Evolutionary conservation across 2,888 invertebrate genomes (phyloP).

Genomic region (Calameuta pallipes): DNA sequence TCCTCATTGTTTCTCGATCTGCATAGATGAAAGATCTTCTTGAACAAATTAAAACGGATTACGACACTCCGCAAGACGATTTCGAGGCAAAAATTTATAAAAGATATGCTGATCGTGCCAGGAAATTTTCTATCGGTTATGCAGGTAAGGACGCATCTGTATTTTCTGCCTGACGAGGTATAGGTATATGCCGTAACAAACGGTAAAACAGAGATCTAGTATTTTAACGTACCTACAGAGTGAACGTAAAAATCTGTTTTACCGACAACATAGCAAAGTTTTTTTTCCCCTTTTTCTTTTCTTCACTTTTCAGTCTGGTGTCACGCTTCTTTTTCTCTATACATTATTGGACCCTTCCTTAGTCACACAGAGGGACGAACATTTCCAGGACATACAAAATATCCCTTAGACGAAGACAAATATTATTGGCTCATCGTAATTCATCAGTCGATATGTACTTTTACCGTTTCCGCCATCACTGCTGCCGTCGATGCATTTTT

Average conservation of each 20-base stretch:
- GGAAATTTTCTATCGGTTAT: conserved; percentile 28
- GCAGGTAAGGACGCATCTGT: conserved; percentile 23
- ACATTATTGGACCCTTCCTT: too few relatives aligned
- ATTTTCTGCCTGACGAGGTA: too few relatives aligned
- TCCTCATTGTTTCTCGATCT: too few relatives aligned
- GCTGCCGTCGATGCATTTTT: conserved; percentile 14
- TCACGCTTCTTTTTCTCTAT: too few relatives aligned
- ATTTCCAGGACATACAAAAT: conserved; percentile 17
- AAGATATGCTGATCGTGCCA: conserved; percentile 24
- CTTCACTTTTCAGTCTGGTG: too few relatives aligned
- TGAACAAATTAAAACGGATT: conserved; percentile 24
- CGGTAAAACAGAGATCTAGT: too few relatives aligned
- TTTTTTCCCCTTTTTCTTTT: too few relatives aligned
- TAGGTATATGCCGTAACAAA: too few relatives aligned
- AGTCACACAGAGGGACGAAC: background rate
- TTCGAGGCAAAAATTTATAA: conserved; percentile 25
- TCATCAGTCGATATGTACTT: conserved; percentile 1
- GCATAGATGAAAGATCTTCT: conserved; percentile 28
- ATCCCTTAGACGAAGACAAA: conserved; percentile 13
- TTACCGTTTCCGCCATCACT: background rate
- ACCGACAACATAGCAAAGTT: too few relatives aligned
- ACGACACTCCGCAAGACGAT: conserved; percentile 17
- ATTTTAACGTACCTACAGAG: too few relatives aligned
- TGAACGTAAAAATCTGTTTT: too few relatives aligned
- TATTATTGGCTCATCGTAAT: conserved; percentile 10